Conservation (phyloP, 92 coral and sea anemone genomes). For the Phenganax subtilis region DNA sequence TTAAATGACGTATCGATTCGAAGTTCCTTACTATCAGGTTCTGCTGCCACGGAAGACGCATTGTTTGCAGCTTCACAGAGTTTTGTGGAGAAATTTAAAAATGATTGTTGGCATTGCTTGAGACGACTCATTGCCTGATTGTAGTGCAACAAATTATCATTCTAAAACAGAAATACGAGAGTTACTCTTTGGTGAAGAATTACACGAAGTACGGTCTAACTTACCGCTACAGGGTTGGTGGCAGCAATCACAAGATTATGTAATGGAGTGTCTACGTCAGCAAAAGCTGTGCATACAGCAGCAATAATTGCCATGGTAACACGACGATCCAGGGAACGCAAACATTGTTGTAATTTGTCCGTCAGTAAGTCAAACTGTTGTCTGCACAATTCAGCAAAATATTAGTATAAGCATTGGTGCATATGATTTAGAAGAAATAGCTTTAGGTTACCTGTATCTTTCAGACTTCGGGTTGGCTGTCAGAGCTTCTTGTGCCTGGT, state of each 20-base stretch:
- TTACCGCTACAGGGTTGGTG: slow-evolving; percentile 63
- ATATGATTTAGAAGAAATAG: background rate
- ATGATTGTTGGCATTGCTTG: slow-evolving; percentile 39
- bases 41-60: slow-evolving; percentile 85
- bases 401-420: background rate
- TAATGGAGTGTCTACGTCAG: slow-evolving; percentile 76
- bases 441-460: slow-evolving; percentile 55
- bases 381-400: slow-evolving; percentile 28
- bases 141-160: slow-evolving; percentile 38
- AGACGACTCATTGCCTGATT: slow-evolving; percentile 39
- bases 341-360: slow-evolving; percentile 62
- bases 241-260: slow-evolving; percentile 77
- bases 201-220: background rate
- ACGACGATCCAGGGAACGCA: slow-evolving; percentile 72
- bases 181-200: background rate
- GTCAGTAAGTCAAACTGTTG: slow-evolving; percentile 68
- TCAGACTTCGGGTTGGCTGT: slow-evolving; percentile 59
- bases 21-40: slow-evolving; percentile 42
- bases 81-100: slow-evolving; percentile 58
- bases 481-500: slow-evolving; percentile 66
- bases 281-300: slow-evolving; percentile 69
- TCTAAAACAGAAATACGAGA: background rate
- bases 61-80: slow-evolving; percentile 68
- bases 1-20: background rate
- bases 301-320: slow-evolving; percentile 79